Evolutionary conservation across 2,888 invertebrate genomes (phyloP), one percentile per base, ranked within the genome.

Genomic region (Spodoptera littoralis): DNA sequence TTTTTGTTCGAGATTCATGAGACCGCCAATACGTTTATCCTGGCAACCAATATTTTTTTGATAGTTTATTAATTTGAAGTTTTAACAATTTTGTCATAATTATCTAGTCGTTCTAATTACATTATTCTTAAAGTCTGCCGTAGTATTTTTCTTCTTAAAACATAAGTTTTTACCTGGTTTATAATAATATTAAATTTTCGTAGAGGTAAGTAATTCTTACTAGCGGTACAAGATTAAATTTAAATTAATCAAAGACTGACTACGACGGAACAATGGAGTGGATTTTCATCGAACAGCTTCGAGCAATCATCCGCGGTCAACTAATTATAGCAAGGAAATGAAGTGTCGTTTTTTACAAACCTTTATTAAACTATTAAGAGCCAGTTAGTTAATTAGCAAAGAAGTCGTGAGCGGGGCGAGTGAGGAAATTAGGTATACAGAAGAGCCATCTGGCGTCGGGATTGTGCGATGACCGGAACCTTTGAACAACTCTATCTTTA

Each of bases 401-500:
- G 79, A 83, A 82, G 75, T 81, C 68, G 74, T 76, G 66, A 79
- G 67, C 69, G 72, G 83, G 77, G 80, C 83, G 77, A 82, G 78
- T 76, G 82, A 81, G 83, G 84, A 84, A 88, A 87, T 88, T 82
- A 84, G 80, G 80, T 84, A 84, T 79, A 76, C 82, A 70, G 70
- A 61, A 69, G 81, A 77, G 80, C 69, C 77, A 73, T 73, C 73
- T 68, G 73, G 71, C 73, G 73, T 71, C 77, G 58, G 72, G 72
- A 77, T 76, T 81, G 80, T 77, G 84, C 82, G 72, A 78, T 84
- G 85, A 83, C 84, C 84, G 84, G 82, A 84, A 83, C 73, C 75
- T 76, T 71, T 57, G 65, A 66, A 67, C 75, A 79, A 81, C 78
- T 80, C 83, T 82, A 81, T 83, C 84, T 85, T 86, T 85, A 83